Base-by-base conservation (phyloP, 1,140 invertebrate species). In the Drosophila ananassae region DNA sequence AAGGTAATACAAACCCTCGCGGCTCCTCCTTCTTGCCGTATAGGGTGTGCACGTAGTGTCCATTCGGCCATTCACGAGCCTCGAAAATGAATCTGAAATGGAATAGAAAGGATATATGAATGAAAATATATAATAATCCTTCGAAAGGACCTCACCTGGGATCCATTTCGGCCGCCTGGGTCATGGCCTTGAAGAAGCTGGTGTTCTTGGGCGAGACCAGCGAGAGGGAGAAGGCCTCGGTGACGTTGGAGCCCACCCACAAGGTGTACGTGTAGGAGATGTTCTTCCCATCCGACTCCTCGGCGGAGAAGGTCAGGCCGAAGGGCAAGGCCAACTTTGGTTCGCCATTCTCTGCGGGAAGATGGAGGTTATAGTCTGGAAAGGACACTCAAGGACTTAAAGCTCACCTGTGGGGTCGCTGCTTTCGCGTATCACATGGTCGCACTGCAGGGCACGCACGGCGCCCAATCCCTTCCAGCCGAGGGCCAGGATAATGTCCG, bases 1-100 rank as follows among this genome's bases (percentile, higher is more conserved):
- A 0, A 10, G 25, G 5, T 28, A 2, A 21, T 44, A 44, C 17
- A 9, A 44, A 44, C 91, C 95, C 96, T 94, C 96, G 95, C 0
- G 96, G 96, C 84, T 97, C 96, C 83, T 97, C 97, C 81, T 96
- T 96, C 74, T 95, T 95, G 1, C 96, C 96, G n/a, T 95, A 95
- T 44, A 98, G 92, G 3, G 96, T 97, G 91, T 97, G 96, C 24
- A 98, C 96, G 90, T 98, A 97, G 83, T 97, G 96, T 2, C 97
- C 97, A 81, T 97, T 97, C 1, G 96, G 96, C 97, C 97, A 98
- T 90, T 97, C 95, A 28, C 96, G 95, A 0, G 96, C 96, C 58
- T 95, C 94, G 84, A 96, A 97, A 79, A 95, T 92, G 82, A 94
- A 94, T 82, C 91, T 92, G 9, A 0, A 50, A 9, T 17, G 9